These are phyloP conservation scores for Euschistus heros DNA, from an alignment of 1,140 invertebrate species.

Conservation along the genomic window DNA sequence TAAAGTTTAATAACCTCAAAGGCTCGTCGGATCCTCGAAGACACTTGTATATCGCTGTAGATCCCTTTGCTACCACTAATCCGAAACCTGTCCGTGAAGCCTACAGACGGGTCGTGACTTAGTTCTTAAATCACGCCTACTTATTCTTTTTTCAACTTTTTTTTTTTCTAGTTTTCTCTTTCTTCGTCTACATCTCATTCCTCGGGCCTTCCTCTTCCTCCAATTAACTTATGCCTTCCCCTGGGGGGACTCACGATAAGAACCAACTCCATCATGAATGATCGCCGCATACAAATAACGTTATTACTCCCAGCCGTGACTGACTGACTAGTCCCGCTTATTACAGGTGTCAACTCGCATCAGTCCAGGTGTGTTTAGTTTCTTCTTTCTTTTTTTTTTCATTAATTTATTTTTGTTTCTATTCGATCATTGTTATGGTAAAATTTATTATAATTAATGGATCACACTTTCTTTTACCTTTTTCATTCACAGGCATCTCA, in stretches of 20 bases:
- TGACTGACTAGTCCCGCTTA: background rate
- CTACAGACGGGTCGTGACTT: conserved; percentile 1
- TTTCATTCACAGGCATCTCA: too few relatives aligned
- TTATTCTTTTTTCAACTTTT: background rate
- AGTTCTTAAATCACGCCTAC: background rate
- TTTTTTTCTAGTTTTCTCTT: conserved; percentile 1
- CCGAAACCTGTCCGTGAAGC: background rate
- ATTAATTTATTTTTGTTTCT: background rate
- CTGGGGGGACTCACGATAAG: conserved; percentile 1
- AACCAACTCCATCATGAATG: background rate
- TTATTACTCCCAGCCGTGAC: background rate
- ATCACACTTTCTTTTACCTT: too few relatives aligned
- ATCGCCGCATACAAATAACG: conserved; percentile 3
- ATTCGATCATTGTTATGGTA: background rate
- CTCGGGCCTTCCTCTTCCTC: background rate
- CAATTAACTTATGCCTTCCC: conserved; percentile 8
- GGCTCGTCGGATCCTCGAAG: too few relatives aligned
- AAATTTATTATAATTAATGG: too few relatives aligned
- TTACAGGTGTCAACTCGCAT: background rate
- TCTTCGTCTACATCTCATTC: background rate
- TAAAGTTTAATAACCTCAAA: too few relatives aligned
- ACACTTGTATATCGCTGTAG: too few relatives aligned
- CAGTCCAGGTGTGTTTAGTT: background rate
- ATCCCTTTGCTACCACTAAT: too few relatives aligned
- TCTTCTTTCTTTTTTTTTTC: background rate